These are phyloP conservation scores for Hyposoter dolosus DNA, from an alignment of 2,888 invertebrate species.

Conservation along the genomic window DNA sequence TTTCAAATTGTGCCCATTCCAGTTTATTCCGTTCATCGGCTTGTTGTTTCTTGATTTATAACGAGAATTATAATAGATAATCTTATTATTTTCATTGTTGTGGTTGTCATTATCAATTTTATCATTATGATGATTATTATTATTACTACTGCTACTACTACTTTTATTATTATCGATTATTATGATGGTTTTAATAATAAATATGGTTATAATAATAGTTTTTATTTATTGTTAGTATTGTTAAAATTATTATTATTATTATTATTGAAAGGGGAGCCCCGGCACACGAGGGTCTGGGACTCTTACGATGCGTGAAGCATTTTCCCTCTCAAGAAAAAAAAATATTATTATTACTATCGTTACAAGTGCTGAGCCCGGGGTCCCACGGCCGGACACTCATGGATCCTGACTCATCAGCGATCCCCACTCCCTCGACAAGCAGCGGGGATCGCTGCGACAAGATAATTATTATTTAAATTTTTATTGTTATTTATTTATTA, in stretches of 20 bases:
- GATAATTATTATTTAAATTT: conserved; percentile 47
- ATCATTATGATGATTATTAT: neutral
- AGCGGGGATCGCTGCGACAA: neutral
- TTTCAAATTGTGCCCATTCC: conserved; percentile 35
- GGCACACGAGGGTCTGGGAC: no score
- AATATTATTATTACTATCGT: conserved; percentile 58
- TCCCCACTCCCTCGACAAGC: no score
- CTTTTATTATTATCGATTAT: conserved; percentile 58
- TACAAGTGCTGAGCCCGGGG: conserved; percentile 30
- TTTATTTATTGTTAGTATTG: conserved; percentile 50
- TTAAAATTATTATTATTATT: conserved; percentile 55
- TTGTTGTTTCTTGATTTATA: conserved; percentile 38
- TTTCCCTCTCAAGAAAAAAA: no score
- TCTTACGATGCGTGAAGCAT: no score
- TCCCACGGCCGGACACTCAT: no score
- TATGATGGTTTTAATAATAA: conserved; percentile 32
- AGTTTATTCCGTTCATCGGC: conserved; percentile 19
- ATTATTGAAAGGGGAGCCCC: neutral
- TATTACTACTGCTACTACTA: conserved; percentile 1
- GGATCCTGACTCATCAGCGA: no score
- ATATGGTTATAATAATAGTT: conserved; percentile 31
- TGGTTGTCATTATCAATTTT: conserved; percentile 55
- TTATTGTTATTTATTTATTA: conserved; percentile 50
- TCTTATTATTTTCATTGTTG: conserved; percentile 56
- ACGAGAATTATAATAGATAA: conserved; percentile 34